Evolutionary conservation across 2,113 vertebrate species (phyloP).

Genomic region (Odocoileus hemionus): DNA sequence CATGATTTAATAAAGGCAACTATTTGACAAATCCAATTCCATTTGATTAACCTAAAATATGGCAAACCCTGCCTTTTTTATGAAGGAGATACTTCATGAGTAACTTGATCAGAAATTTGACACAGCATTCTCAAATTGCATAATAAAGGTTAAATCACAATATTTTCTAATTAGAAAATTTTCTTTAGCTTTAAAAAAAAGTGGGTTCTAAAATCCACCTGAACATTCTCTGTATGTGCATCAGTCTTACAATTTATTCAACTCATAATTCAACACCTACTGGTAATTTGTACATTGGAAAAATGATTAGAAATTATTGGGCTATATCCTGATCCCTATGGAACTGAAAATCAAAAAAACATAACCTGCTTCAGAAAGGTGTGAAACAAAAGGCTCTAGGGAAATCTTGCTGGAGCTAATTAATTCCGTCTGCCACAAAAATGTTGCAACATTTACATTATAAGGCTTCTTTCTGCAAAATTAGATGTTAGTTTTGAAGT

Average conservation of each 20-base stretch:
- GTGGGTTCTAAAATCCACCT: neutral
- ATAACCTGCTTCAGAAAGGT: slow-evolving; percentile 50
- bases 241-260: neutral
- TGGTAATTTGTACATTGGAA: neutral
- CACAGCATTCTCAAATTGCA: neutral
- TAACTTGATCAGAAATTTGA: neutral
- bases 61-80: neutral
- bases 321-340: slow-evolving; percentile 24
- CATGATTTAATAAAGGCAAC: neutral
- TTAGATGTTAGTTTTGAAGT: slow-evolving; percentile 68
- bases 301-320: neutral
- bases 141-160: neutral
- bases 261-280: neutral
- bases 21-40: neutral
- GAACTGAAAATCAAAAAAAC: slow-evolving; percentile 51
- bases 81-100: neutral
- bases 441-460: slow-evolving; percentile 40
- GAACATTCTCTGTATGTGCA: neutral
- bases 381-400: slow-evolving; percentile 62
- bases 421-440: slow-evolving; percentile 60
- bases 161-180: neutral
- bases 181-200: neutral
- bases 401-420: slow-evolving; percentile 63
- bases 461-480: slow-evolving; percentile 64
- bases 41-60: neutral